Evolutionary conservation across 2,888 invertebrate species (phyloP).

Genomic region (Stenoptilia bipunctidactyla): DNA sequence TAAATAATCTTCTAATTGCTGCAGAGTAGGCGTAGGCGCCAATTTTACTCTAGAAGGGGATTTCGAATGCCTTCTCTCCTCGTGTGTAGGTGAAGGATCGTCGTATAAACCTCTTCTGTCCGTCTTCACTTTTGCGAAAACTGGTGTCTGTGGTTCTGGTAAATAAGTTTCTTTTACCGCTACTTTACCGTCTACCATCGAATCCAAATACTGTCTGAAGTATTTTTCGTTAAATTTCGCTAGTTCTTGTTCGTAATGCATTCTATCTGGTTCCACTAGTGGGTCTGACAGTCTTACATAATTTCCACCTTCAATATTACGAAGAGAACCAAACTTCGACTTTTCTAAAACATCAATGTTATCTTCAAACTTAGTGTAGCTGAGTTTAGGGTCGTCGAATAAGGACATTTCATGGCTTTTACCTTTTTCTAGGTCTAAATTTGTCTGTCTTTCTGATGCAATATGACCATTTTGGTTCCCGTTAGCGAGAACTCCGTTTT

Average conservation of each 20-base stretch:
- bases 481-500: constrained; percentile 27
- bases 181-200: constrained; percentile 35
- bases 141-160: constrained; percentile 59
- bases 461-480: constrained; percentile 19
- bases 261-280: constrained; percentile 37
- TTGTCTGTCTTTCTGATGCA: constrained; percentile 36
- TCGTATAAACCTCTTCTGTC: constrained; percentile 47
- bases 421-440: constrained; percentile 39
- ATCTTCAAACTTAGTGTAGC: constrained; percentile 36
- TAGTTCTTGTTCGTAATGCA: constrained; percentile 56
- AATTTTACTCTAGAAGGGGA: constrained; percentile 50
- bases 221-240: constrained; percentile 60
- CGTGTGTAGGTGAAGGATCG: constrained; percentile 45
- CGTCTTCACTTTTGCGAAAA: constrained; percentile 57
- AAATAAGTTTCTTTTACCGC: constrained; percentile 53
- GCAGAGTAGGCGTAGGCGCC: constrained; percentile 52
- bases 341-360: constrained; percentile 40
- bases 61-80: constrained; percentile 32
- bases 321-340: constrained; percentile 57
- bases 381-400: constrained; percentile 31
- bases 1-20: constrained; percentile 62
- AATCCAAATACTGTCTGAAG: constrained; percentile 46
- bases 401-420: constrained; percentile 22
- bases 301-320: constrained; percentile 49
- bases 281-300: constrained; percentile 54